Base-by-base conservation (phyloP, 2,113 vertebrate genomes). In the Echinops telfairi region DNA sequence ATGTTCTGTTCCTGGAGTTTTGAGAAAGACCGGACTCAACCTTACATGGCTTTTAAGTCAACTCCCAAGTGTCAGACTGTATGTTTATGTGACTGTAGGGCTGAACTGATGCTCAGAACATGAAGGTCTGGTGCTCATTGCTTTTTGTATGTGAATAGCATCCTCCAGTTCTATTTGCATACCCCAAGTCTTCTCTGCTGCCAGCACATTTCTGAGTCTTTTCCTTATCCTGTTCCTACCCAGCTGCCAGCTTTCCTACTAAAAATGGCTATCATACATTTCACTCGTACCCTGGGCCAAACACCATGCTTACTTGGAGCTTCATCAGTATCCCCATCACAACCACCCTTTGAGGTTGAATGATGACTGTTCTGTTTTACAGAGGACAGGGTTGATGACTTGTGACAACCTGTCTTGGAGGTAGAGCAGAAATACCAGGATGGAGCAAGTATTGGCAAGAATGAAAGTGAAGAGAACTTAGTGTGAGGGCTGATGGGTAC, bases 141-240 rank as follows among this genome's bases (percentile, higher is more conserved):
- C 57, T 15, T 91, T 92, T 83, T 95, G 62, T 6, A 3, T 84
- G 23, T 76, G 86, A 85, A 79, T 0, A 83, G 84, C 38, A 31
- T 43, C 70, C 70, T 88, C 38, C 75, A 40, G 87, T 88, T 79
- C 17, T 71, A 0, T 95, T 73, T 36, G 23, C 7, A 38, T 19
- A 77, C 36, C 8, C 6, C 0, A 31, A 81, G 38, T 53, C 23
- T 81, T 23, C 16, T 91, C 11, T 89, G 27, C 16, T 78, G n/a
- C n/a, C 12, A 64, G 36, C 40, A 82, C 22, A 10, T 3, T 43
- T 60, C 40, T 29, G 66, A 77, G 20, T 80, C 57, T 64, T 36
- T 27, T 33, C 38, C 3, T 38, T n/a, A 36, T n/a, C 38, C 3
- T 33, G 75, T 88, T 15, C n/a, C n/a, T 11, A 47, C 17, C 17